Percentiles rank a stretch among this genome's conserved stretches.
These are phyloP conservation scores for Altica lythri DNA, from an alignment of 2,888 invertebrate species.

Conservation along the genomic window DNA sequence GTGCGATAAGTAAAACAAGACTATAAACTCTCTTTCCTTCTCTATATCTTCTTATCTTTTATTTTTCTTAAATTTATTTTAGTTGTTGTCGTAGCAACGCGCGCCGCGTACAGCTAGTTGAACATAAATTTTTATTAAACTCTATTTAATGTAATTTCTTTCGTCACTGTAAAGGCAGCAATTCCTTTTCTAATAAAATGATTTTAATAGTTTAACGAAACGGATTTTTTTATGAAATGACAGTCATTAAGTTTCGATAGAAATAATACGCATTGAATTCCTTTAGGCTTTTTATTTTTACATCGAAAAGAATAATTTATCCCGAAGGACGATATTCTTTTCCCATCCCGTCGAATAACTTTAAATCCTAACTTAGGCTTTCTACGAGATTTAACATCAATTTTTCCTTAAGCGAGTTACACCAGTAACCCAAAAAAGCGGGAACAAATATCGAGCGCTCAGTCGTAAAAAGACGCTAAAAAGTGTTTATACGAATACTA, in stretches of 20 bases:
- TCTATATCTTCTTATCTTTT: too few relatives aligned
- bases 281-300: conserved; percentile 5
- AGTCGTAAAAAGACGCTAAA: conserved; percentile 39
- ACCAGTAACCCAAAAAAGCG: conserved; percentile 32
- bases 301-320: conserved; percentile 22
- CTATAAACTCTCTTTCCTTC: too few relatives aligned
- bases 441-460: conserved; percentile 24
- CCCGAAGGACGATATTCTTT: conserved; percentile 20
- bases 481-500: conserved; percentile 39
- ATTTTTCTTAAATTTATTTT: too few relatives aligned
- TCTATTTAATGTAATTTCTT: too few relatives aligned
- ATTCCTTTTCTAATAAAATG: too few relatives aligned
- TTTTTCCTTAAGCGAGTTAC: conserved; percentile 33
- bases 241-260: conserved; percentile 2
- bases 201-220: too few relatives aligned
- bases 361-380: conserved; percentile 14
- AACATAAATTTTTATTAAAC: too few relatives aligned
- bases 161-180: too few relatives aligned
- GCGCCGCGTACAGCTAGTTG: too few relatives aligned
- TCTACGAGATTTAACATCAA: conserved; percentile 24
- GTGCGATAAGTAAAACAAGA: too few relatives aligned
- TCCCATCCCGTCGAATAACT: conserved; percentile 20
- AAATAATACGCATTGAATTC: conserved; percentile 15
- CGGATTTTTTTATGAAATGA: too few relatives aligned
- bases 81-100: too few relatives aligned